A percentile compares a stretch with the other conserved stretches of the same genome.
Conservation (phyloP, 2,113 vertebrate genomes). For the Microtus richardsoni region DNA sequence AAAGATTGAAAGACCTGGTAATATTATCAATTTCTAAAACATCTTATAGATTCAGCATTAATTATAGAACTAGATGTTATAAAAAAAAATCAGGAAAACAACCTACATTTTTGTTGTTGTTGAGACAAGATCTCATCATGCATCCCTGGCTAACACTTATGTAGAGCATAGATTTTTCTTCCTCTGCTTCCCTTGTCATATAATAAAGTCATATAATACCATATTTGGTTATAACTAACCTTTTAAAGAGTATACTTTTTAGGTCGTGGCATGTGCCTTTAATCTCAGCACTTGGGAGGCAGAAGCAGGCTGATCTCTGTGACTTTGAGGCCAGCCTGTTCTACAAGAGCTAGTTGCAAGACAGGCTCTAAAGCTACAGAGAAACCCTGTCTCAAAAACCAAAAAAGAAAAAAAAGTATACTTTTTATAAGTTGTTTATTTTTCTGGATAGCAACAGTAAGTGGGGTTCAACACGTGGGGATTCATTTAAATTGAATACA, state of each 20-base stretch:
- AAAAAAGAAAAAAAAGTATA: neutral
- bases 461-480: neutral
- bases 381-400: too few relatives aligned
- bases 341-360: too few relatives aligned
- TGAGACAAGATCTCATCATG: neutral
- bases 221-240: neutral
- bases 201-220: neutral
- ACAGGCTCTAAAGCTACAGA: too few relatives aligned
- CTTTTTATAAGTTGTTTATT: neutral
- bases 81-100: neutral
- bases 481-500: neutral
- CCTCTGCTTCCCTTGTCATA: neutral
- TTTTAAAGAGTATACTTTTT: neutral
- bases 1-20: neutral
- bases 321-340: too few relatives aligned
- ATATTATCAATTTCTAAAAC: neutral
- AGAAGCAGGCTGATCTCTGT: too few relatives aligned
- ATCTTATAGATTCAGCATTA: neutral
- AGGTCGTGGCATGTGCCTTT: too few relatives aligned
- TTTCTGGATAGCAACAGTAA: neutral
- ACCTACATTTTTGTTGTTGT: neutral
- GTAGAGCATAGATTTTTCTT: neutral
- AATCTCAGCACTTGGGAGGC: too few relatives aligned
- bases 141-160: neutral
- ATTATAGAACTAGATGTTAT: neutral